Evolutionary conservation across 2,113 vertebrate species (phyloP).

Genomic region (Carollia perspicillata): DNA sequence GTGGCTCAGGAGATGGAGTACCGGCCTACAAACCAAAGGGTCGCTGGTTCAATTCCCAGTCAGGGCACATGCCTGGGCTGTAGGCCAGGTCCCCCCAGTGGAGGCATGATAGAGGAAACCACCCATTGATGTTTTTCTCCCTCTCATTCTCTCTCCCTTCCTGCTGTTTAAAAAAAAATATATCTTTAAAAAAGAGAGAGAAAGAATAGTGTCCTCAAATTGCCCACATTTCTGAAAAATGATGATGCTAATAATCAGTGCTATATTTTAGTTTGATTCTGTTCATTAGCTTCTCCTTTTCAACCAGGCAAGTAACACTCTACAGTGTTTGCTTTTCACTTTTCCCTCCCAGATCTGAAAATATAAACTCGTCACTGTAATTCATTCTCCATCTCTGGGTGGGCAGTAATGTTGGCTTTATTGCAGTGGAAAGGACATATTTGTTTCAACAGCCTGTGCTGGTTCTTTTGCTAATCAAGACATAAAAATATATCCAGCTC

Average conservation of each 20-base stretch:
- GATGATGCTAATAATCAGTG: neutral
- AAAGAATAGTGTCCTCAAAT: neutral
- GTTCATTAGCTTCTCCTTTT: neutral
- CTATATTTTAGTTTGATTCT: neutral
- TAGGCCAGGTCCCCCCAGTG: too few relatives aligned
- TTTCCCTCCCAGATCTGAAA: neutral
- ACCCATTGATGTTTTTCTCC: too few relatives aligned
- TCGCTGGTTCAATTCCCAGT: too few relatives aligned
- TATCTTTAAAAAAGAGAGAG: too few relatives aligned
- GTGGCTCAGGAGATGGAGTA: too few relatives aligned
- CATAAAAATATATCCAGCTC: neutral
- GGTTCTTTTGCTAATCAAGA: neutral
- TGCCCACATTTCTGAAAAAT: neutral
- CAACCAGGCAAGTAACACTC: neutral
- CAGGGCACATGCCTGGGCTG: too few relatives aligned
- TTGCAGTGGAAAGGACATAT: neutral
- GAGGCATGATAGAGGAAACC: too few relatives aligned
- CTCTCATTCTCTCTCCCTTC: too few relatives aligned
- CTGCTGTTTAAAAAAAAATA: too few relatives aligned
- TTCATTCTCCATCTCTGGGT: neutral
- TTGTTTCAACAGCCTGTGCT: neutral
- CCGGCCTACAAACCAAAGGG: too few relatives aligned
- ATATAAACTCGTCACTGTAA: neutral
- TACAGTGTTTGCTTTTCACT: neutral
- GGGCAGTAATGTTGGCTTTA: neutral